Percentiles rank a stretch among this genome's conserved stretches.
Evolutionary conservation across 2,888 invertebrate species (phyloP).

Genomic region (Pammene fasciana): DNA sequence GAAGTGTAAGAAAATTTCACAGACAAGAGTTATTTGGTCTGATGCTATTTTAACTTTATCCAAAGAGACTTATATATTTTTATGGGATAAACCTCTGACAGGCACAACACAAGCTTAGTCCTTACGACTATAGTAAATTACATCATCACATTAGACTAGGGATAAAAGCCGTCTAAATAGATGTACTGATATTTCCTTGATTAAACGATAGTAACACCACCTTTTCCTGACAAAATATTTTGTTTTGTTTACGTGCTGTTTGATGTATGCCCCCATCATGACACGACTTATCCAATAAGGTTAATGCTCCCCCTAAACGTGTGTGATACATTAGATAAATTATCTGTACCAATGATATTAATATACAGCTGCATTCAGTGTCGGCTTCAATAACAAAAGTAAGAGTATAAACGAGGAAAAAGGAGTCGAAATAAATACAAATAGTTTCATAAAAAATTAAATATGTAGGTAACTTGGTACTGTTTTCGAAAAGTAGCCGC

Average conservation of each 20-base stretch:
- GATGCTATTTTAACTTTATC: too few relatives aligned
- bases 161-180: too few relatives aligned
- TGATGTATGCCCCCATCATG: slow-evolving; percentile 65
- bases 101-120: too few relatives aligned
- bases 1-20: too few relatives aligned
- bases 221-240: slow-evolving; percentile 62
- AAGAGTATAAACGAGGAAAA: neutral
- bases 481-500: too few relatives aligned
- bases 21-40: too few relatives aligned
- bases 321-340: slow-evolving; percentile 36
- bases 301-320: slow-evolving; percentile 62
- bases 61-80: too few relatives aligned
- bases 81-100: too few relatives aligned
- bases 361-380: slow-evolving; percentile 20
- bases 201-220: slow-evolving; percentile 62
- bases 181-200: neutral
- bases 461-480: neutral
- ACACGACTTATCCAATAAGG: slow-evolving; percentile 77
- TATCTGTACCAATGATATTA: slow-evolving; percentile 32
- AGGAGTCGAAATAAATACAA: neutral
- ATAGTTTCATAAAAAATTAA: neutral
- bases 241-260: slow-evolving; percentile 70
- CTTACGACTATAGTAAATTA: too few relatives aligned
- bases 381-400: slow-evolving; percentile 7
- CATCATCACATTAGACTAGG: too few relatives aligned